A percentile compares a stretch with the other conserved stretches of the same genome.
phyloP scores from a whole-genome alignment of 2,888 invertebrate genomes.

The Nipponacmea schrenckii region DNA sequence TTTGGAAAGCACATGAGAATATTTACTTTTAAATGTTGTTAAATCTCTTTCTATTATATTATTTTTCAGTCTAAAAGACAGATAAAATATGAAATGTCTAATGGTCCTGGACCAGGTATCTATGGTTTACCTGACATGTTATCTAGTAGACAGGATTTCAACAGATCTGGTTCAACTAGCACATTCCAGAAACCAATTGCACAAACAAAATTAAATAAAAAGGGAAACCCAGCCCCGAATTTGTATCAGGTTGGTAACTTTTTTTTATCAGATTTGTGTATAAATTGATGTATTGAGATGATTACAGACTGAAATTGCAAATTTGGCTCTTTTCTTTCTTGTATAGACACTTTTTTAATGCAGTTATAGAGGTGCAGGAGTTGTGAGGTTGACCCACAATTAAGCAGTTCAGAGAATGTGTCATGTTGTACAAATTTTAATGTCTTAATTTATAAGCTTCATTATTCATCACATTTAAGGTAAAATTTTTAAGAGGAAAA shows the following conservation, averaged over 20 bases:
- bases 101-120: slow-evolving; percentile 61
- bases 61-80: slow-evolving; percentile 54
- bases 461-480: too few relatives aligned
- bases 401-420: too few relatives aligned
- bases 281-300: too few relatives aligned
- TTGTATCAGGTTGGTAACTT: slow-evolving; percentile 57
- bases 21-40: neutral
- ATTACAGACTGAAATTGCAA: too few relatives aligned
- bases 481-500: slow-evolving; percentile 35
- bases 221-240: slow-evolving; percentile 62
- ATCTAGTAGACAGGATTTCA: slow-evolving; percentile 55
- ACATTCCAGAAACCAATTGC: slow-evolving; percentile 64
- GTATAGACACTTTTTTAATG: too few relatives aligned
- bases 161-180: slow-evolving; percentile 52
- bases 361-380: too few relatives aligned
- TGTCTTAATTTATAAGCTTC: too few relatives aligned
- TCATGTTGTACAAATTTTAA: too few relatives aligned
- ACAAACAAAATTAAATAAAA: slow-evolving; percentile 38
- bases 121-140: slow-evolving; percentile 54
- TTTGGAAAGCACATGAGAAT: too few relatives aligned
- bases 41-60: neutral
- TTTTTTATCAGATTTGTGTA: neutral
- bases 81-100: slow-evolving; percentile 40
- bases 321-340: too few relatives aligned
- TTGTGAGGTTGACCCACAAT: too few relatives aligned